Evolutionary conservation across 2,888 invertebrate genomes (phyloP), one percentile per base, ranked within the genome.

Genomic region (Osmoderma eremita): DNA sequence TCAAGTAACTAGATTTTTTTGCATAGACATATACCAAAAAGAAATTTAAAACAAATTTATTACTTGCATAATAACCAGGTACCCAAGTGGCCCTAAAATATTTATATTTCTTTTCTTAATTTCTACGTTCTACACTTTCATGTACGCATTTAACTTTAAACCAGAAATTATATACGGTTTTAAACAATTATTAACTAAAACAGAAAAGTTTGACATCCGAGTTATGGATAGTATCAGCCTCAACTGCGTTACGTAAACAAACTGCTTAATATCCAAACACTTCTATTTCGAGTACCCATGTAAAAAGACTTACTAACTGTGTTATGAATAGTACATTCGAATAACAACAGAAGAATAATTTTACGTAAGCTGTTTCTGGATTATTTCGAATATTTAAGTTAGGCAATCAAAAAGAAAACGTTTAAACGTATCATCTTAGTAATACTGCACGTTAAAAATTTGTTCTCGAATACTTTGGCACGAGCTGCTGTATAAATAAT

Each of bases 391-490:
- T 30, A 30, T 2, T 30, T 6, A 1, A 30, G 30, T 30, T 30
- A 30, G 8, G 30, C 10, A 30, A n/a, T n/a, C n/a, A 30, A 30
- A 30, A 1, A 30, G 30, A 30, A 30, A 4, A 8, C 30, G 6
- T 30, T 6, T 30, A 1, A 30, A 10, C 10, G 10, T 30, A 30
- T 30, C 30, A 10, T 30, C 30, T 10, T 30, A 30, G 30, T 4
- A 30, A 30, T 30, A 10, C 10, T 30, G 30, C 30, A 30, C 10
- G 30, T 53, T n/a, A 53, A 15, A 15, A 20, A 38, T 8, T 38
- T 38, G 38, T n/a, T 17, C 18, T 18, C 8, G 17, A 53, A 53
- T 45, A 45, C 58, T 61, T 61, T 61, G 58, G 58, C 58, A 61
- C 48, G 30, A 13, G 58, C n/a, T 58, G 13, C 58, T 45, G 3